Evolutionary conservation across 2,797 vertebrate species (phyloP).

Genomic region (Hippopotamyrus pictus): DNA sequence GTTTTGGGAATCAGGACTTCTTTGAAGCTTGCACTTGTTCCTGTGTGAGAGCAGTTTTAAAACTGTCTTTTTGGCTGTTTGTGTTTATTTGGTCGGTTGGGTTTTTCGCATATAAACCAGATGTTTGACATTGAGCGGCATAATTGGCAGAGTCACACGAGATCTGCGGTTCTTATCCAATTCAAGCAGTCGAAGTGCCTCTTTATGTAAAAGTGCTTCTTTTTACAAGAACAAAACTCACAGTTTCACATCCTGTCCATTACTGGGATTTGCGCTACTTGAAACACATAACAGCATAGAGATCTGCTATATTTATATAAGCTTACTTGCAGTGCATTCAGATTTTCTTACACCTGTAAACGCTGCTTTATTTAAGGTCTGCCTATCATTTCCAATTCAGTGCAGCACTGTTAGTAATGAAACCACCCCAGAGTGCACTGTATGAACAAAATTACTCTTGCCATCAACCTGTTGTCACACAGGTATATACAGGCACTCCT

Average conservation of each 20-base stretch:
- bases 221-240: conserved; percentile 47
- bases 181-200: conserved; percentile 60
- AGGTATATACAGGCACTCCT: conserved; percentile 5
- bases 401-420: background rate
- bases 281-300: conserved; percentile 9
- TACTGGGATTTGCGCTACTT: background rate
- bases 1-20: background rate
- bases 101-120: conserved; percentile 16
- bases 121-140: conserved; percentile 3
- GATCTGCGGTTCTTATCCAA: conserved; percentile 8
- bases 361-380: background rate
- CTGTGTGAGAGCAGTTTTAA: background rate
- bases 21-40: background rate
- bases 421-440: background rate
- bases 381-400: background rate
- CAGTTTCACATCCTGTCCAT: background rate
- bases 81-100: conserved; percentile 21
- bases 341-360: background rate
- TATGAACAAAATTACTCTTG: background rate
- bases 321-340: background rate
- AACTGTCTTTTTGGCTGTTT: background rate
- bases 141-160: conserved; percentile 5
- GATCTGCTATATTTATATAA: background rate
- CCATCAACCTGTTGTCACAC: background rate
- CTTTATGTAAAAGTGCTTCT: conserved; percentile 69